phyloP scores from a whole-genome alignment of 2,888 invertebrate genomes.

The Drosophila paranaensis region DNA sequence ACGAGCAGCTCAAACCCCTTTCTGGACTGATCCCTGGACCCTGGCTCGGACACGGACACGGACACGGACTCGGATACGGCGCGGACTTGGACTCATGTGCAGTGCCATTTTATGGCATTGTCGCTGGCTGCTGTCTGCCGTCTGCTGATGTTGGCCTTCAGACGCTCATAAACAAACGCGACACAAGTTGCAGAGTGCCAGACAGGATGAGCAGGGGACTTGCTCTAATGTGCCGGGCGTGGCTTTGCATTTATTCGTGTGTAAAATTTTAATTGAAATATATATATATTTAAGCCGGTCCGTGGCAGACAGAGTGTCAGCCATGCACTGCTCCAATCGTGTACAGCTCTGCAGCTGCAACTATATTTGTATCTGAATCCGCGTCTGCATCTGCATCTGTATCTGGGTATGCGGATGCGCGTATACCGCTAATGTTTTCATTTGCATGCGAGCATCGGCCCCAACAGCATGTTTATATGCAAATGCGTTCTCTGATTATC shows the following conservation, averaged over 20 bases:
- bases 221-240: constrained; percentile 71
- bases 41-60: not conserved
- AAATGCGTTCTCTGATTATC: constrained; percentile 73
- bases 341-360: constrained; percentile 14
- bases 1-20: constrained; percentile 5
- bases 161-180: constrained; percentile 70
- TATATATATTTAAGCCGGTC: constrained; percentile 69
- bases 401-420: constrained; percentile 49
- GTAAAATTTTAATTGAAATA: constrained; percentile 80
- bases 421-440: constrained; percentile 75
- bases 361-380: constrained; percentile 25
- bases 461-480: constrained; percentile 71
- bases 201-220: constrained; percentile 7
- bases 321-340: constrained; percentile 22
- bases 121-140: constrained; percentile 45
- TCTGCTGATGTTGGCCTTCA: constrained; percentile 64
- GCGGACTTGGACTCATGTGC: constrained; percentile 25
- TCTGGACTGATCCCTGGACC: constrained; percentile 32
- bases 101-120: constrained; percentile 50
- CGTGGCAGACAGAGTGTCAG: constrained; percentile 47
- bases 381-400: constrained; percentile 25
- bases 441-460: constrained; percentile 69
- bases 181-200: constrained; percentile 49
- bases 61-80: not conserved
- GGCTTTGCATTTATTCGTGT: constrained; percentile 76